A percentile compares a stretch with the other conserved stretches of the same genome.
Conservation (phyloP, 2,113 vertebrate species). For the Butorides virescens region DNA sequence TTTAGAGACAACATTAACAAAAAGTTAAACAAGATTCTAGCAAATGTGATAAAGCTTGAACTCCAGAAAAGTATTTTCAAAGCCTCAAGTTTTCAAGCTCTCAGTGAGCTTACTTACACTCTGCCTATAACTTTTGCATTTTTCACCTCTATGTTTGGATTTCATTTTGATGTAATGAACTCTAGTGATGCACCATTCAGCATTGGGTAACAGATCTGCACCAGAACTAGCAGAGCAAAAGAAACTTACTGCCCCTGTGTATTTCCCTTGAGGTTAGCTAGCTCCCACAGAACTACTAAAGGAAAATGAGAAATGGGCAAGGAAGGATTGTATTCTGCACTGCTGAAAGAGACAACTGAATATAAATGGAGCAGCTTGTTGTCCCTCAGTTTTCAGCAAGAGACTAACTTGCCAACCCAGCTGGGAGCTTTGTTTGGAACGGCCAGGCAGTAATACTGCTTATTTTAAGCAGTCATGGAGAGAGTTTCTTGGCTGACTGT, state of each 20-base stretch:
- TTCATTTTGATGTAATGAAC: background rate
- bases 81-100: background rate
- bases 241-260: background rate
- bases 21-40: background rate
- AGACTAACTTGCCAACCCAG: background rate
- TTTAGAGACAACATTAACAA: background rate
- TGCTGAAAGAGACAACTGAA: background rate
- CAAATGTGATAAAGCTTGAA: background rate
- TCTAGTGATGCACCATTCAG: background rate
- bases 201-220: background rate
- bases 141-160: background rate
- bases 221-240: background rate
- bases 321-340: background rate
- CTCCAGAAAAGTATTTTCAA: background rate
- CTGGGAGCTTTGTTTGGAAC: slow-evolving; percentile 13
- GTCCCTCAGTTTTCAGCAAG: background rate
- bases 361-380: background rate
- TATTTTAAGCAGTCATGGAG: slow-evolving; percentile 2
- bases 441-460: background rate
- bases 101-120: background rate
- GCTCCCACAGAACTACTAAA: background rate
- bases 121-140: background rate
- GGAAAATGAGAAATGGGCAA: background rate
- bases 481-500: slow-evolving; percentile 15
- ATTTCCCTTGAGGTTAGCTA: background rate